phyloP scores from a whole-genome alignment of 2,113 vertebrate species.

The Conger conger region DNA sequence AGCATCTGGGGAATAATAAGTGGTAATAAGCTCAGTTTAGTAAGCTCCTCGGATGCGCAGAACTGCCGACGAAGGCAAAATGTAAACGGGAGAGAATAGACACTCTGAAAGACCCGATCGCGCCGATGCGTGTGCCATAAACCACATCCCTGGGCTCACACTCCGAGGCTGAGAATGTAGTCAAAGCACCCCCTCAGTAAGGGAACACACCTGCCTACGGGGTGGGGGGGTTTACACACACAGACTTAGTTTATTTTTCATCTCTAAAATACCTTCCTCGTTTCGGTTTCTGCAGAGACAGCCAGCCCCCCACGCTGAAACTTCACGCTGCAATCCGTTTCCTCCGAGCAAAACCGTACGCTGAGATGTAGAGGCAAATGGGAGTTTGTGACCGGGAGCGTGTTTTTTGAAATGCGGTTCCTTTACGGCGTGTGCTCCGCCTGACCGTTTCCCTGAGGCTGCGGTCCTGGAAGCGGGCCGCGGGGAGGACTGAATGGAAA shows the following conservation, averaged over 20 bases:
- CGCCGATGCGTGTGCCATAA: neutral
- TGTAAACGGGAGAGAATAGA: conserved; percentile 18
- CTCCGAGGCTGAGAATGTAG: neutral
- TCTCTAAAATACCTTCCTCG: neutral
- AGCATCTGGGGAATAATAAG: neutral
- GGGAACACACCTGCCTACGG: neutral
- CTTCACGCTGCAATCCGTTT: neutral
- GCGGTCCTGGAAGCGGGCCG: neutral
- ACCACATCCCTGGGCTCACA: neutral
- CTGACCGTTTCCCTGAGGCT: neutral
- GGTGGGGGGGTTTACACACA: neutral
- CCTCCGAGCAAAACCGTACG: neutral
- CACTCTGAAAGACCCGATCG: conserved; percentile 2
- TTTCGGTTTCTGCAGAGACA: neutral
- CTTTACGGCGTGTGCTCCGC: neutral
- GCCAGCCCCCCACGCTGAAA: neutral
- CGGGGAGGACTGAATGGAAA: neutral
- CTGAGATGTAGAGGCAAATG: neutral
- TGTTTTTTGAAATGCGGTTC: neutral
- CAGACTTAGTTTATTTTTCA: neutral
- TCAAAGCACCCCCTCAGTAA: neutral
- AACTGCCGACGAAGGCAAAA: conserved; percentile 38
- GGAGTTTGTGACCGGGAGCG: neutral
- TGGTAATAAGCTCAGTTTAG: conserved; percentile 8
- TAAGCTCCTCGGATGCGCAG: conserved; percentile 15